Conservation (phyloP, 2,888 invertebrate genomes). For the Papilio gigon region DNA sequence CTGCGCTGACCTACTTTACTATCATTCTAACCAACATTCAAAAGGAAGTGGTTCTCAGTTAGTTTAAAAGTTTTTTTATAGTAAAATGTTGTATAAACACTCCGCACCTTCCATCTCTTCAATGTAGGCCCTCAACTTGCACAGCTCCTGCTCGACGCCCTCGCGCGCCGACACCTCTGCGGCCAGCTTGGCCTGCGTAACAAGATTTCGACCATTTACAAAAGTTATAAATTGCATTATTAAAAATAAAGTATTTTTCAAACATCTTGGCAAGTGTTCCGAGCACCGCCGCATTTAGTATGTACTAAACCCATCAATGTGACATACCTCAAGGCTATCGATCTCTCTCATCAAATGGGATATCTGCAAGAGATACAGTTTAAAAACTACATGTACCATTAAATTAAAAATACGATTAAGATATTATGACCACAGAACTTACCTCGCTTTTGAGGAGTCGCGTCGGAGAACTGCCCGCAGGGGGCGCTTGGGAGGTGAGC, state of each 20-base stretch:
- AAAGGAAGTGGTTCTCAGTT: no score
- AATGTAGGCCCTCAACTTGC: constrained; percentile 65
- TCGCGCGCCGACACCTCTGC: constrained; percentile 60
- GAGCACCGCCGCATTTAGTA: no score
- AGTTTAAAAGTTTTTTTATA: no score
- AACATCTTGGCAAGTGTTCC: no score
- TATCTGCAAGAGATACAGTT: constrained; percentile 54
- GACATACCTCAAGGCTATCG: constrained; percentile 62
- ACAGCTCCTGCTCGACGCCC: constrained; percentile 63
- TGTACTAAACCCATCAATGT: no score
- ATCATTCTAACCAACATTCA: no score
- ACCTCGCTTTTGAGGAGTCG: constrained; percentile 55
- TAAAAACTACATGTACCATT: neutral
- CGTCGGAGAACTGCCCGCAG: constrained; percentile 50
- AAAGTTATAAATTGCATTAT: no score
- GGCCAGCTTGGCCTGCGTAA: constrained; percentile 60
- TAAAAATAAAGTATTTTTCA: no score
- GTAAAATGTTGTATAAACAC: neutral
- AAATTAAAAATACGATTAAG: neutral
- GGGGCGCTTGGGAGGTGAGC: constrained; percentile 38
- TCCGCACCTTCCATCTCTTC: constrained; percentile 68
- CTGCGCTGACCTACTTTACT: neutral
- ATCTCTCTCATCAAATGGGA: constrained; percentile 60
- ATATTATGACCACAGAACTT: neutral
- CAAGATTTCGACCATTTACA: no score